Conservation (phyloP, 2,888 invertebrate species). For the Polymixis flavicincta region DNA sequence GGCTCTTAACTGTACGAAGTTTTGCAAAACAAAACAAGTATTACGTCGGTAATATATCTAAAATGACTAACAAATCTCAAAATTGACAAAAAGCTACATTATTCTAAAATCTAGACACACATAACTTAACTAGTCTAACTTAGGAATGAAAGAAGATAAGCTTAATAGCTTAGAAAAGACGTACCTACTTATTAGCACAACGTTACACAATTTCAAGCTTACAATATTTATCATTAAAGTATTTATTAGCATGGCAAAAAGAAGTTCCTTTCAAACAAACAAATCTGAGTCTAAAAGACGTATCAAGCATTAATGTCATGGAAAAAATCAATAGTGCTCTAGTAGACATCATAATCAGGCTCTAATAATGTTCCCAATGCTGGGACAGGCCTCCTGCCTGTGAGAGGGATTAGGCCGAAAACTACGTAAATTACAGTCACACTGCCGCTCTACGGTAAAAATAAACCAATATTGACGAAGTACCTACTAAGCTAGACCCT, state of each 20-base stretch:
- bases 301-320: background rate
- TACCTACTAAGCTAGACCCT: no score
- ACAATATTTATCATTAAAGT: background rate
- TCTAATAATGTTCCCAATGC: no score
- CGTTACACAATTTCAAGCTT: background rate
- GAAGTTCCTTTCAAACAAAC: background rate
- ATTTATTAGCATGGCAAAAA: background rate
- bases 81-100: background rate
- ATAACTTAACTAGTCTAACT: conserved; percentile 16
- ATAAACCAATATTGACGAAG: no score
- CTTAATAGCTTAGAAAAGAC: background rate
- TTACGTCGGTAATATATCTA: background rate
- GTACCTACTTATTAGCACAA: background rate
- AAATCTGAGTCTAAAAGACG: background rate
- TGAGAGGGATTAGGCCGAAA: no score
- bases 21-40: background rate
- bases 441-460: no score
- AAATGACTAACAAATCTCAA: conserved; percentile 10
- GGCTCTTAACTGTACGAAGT: background rate
- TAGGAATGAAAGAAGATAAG: conserved; percentile 57
- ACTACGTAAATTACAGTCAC: no score
- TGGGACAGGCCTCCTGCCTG: no score
- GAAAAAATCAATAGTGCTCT: background rate
- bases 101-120: conserved; percentile 3
- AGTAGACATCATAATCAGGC: background rate